A percentile compares a stretch with the other conserved stretches of the same genome.
Evolutionary conservation across 2,113 vertebrate genomes (phyloP).

Genomic region (Mustela nigripes): DNA sequence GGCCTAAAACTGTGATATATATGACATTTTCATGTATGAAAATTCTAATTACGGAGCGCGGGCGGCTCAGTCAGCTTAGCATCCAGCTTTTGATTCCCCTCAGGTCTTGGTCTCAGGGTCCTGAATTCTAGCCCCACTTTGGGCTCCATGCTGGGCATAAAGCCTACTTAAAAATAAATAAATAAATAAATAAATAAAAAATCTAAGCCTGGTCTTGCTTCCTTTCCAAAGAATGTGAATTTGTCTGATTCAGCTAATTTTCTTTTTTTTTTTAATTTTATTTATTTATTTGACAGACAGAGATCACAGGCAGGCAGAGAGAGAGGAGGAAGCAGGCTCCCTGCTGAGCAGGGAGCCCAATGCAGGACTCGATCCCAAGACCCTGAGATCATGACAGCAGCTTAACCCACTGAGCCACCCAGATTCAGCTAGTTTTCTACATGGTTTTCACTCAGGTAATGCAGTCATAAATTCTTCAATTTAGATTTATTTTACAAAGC

Average conservation of each 20-base stretch:
- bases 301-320: too few relatives aligned
- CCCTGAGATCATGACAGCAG: too few relatives aligned
- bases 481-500: not conserved
- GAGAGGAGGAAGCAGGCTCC: too few relatives aligned
- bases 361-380: too few relatives aligned
- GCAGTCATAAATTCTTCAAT: not conserved
- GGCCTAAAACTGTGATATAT: not conserved
- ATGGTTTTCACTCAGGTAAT: not conserved
- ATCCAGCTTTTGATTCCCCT: too few relatives aligned
- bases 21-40: not conserved
- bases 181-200: not conserved
- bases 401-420: too few relatives aligned
- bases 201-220: not conserved
- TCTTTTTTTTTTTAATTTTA: not conserved
- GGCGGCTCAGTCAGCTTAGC: too few relatives aligned
- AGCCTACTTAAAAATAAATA: too few relatives aligned
- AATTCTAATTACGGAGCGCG: not conserved
- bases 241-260: constrained; percentile 5
- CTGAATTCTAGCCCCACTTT: too few relatives aligned
- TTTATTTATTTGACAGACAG: too few relatives aligned
- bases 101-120: not conserved
- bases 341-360: too few relatives aligned
- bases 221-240: not conserved
- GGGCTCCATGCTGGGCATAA: too few relatives aligned
- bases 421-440: constrained; percentile 16